These are phyloP conservation scores for Sebastiscus tertius DNA, from an alignment of 2,797 vertebrate genomes.

Conservation along the genomic window DNA sequence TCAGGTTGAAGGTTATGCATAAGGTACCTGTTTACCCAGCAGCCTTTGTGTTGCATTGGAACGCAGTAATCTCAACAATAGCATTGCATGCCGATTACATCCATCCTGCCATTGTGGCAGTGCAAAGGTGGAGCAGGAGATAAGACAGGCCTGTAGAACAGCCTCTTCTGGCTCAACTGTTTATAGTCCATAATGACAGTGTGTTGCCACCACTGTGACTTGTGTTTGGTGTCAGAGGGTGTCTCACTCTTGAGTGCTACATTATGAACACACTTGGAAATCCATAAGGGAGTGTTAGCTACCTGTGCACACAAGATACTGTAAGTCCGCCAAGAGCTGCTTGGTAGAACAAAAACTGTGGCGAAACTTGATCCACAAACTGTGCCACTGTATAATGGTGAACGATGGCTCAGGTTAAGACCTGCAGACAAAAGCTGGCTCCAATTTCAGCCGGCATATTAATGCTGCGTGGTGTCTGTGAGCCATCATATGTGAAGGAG, in stretches of 20 bases:
- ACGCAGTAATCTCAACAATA: background rate
- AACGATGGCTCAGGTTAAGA: constrained; percentile 23
- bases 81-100: background rate
- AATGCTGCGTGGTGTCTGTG: constrained; percentile 14
- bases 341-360: constrained; percentile 16
- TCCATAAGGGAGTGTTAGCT: constrained; percentile 5
- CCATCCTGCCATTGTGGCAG: constrained; percentile 6
- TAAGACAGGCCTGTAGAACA: constrained; percentile 33
- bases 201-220: constrained; percentile 12
- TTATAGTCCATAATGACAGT: constrained; percentile 4
- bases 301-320: background rate
- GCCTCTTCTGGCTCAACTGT: constrained; percentile 12
- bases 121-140: constrained; percentile 51
- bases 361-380: constrained; percentile 59
- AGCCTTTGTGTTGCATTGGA: background rate
- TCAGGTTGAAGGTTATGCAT: background rate
- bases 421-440: constrained; percentile 48
- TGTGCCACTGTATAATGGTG: constrained; percentile 16
- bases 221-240: constrained; percentile 21
- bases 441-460: constrained; percentile 45
- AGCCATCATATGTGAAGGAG: background rate
- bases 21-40: background rate
- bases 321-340: background rate
- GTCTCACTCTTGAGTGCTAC: constrained; percentile 23
- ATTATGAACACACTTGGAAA: constrained; percentile 29